Evolutionary conservation across 2,113 vertebrate species (phyloP).

Genomic region (Sphyrna mokarran): DNA sequence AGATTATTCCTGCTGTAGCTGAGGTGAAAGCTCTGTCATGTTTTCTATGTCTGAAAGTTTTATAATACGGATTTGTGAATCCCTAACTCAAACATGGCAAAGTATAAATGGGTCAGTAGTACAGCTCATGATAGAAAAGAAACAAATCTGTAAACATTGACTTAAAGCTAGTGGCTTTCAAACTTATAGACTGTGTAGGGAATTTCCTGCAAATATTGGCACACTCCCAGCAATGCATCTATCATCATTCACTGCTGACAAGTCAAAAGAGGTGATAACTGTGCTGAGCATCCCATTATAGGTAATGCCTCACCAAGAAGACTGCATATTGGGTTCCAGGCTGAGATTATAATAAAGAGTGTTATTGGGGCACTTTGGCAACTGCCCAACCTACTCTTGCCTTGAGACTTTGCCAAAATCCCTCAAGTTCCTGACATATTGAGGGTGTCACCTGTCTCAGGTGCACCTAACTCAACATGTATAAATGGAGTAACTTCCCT

Average conservation of each 20-base stretch:
- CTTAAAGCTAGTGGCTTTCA: background rate
- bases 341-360: background rate
- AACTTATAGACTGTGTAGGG: background rate
- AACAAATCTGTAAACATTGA: background rate
- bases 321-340: background rate
- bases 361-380: background rate
- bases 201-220: background rate
- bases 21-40: background rate
- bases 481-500: background rate
- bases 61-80: background rate
- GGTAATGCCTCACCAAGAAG: background rate
- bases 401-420: background rate
- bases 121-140: background rate
- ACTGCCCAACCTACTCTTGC: background rate
- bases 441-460: background rate
- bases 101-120: background rate
- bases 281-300: background rate
- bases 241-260: background rate
- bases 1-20: background rate
- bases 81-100: background rate
- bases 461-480: background rate
- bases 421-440: background rate
- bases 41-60: background rate
- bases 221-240: background rate
- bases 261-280: background rate